Conservation (phyloP, 2,113 vertebrate species). For the Cochlearius cochlearius region DNA sequence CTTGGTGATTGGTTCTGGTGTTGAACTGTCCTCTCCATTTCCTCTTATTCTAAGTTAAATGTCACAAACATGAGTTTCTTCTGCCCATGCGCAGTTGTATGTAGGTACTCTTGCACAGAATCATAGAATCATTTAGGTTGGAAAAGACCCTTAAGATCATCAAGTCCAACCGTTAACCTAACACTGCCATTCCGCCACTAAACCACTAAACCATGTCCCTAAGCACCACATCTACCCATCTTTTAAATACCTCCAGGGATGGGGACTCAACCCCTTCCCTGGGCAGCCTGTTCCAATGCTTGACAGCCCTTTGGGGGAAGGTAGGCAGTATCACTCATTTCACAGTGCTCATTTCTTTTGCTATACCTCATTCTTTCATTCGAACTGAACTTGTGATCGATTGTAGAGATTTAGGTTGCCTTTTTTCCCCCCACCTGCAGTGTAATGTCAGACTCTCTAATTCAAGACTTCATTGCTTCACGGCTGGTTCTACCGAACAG, state of each 20-base stretch:
- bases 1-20: not conserved
- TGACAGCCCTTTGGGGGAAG: not conserved
- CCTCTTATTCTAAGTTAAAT: not conserved
- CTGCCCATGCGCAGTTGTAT: not conserved
- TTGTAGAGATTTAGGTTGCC: not conserved
- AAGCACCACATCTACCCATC: not conserved
- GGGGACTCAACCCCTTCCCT: not conserved
- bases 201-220: not conserved
- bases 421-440: conserved; percentile 58
- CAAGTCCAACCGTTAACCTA: not conserved
- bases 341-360: not conserved
- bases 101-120: not conserved
- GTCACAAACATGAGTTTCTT: not conserved
- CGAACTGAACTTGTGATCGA: not conserved
- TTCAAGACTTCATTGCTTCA: conserved; percentile 88
- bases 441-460: conserved; percentile 83
- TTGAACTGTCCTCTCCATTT: not conserved
- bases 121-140: not conserved
- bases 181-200: not conserved
- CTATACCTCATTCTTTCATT: not conserved
- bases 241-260: not conserved
- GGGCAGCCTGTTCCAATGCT: not conserved
- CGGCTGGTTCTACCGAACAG: conserved; percentile 93
- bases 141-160: not conserved
- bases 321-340: not conserved